These are phyloP conservation scores for Podarcis cretensis DNA, from an alignment of 2,113 vertebrate species.

Conservation along the genomic window DNA sequence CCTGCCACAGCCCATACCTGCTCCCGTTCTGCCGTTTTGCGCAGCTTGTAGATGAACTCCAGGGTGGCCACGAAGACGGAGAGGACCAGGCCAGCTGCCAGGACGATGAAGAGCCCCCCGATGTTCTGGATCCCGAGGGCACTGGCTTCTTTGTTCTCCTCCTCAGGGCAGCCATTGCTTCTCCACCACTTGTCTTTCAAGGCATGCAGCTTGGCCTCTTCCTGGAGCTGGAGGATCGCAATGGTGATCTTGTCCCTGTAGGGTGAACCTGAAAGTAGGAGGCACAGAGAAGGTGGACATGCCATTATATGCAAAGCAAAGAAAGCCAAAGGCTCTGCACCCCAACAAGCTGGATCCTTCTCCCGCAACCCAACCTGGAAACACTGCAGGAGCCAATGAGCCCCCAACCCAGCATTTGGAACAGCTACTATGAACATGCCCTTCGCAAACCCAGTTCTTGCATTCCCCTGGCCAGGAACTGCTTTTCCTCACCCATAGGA, in stretches of 20 bases:
- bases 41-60: constrained; percentile 96
- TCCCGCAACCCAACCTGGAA: background rate
- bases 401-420: too few relatives aligned
- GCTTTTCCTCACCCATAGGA: constrained; percentile 86
- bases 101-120: constrained; percentile 95
- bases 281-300: background rate
- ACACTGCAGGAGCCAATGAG: too few relatives aligned
- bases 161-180: constrained; percentile 90
- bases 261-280: constrained; percentile 84
- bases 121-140: constrained; percentile 97
- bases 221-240: constrained; percentile 94
- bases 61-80: constrained; percentile 95
- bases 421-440: background rate
- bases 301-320: fast-evolving
- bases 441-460: background rate
- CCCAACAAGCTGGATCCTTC: background rate
- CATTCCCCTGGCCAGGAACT: fast-evolving
- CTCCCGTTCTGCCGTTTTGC: constrained; percentile 91
- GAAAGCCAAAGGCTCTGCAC: fast-evolving
- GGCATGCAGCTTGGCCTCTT: constrained; percentile 94
- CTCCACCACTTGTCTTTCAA: constrained; percentile 99
- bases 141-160: constrained; percentile 91
- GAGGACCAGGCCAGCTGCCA: constrained; percentile 93
- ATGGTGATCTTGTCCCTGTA: constrained; percentile 99
- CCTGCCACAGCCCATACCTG: constrained; percentile 79